A percentile compares a stretch with the other conserved stretches of the same genome.
Evolutionary conservation across 2,888 invertebrate species (phyloP).

Genomic region (Chloroclystis v-ata): DNA sequence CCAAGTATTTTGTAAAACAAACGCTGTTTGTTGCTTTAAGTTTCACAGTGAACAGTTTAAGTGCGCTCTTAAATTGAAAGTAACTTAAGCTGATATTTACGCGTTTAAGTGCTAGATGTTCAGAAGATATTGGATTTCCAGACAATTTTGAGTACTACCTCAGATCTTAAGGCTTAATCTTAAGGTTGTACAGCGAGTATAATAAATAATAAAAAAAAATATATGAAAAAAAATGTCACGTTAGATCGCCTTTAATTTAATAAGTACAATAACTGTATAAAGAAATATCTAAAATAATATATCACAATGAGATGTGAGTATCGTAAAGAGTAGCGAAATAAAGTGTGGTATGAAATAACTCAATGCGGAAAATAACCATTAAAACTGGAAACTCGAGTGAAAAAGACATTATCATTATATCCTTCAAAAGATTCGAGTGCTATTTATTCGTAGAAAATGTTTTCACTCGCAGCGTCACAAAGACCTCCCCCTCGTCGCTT

Average conservation of each 20-base stretch:
- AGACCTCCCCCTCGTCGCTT: constrained; percentile 47
- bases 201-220: too few relatives aligned
- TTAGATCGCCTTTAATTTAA: too few relatives aligned
- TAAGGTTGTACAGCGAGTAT: too few relatives aligned
- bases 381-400: constrained; percentile 21
- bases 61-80: constrained; percentile 7
- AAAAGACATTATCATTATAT: constrained; percentile 29
- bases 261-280: too few relatives aligned
- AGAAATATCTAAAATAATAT: not conserved
- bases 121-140: constrained; percentile 8
- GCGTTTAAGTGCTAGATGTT: constrained; percentile 9
- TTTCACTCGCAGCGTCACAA: constrained; percentile 31
- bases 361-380: constrained; percentile 10
- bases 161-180: too few relatives aligned
- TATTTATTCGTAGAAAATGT: constrained; percentile 23
- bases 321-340: not conserved
- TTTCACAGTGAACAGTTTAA: constrained; percentile 8
- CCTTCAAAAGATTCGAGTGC: constrained; percentile 20
- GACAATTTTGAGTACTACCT: not conserved
- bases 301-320: not conserved
- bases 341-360: constrained; percentile 6
- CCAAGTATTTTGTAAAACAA: constrained; percentile 12
- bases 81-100: constrained; percentile 13
- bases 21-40: not conserved
- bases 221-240: too few relatives aligned